phyloP scores from a whole-genome alignment of 2,888 invertebrate species.

The Caenorhabditis virilis region DNA sequence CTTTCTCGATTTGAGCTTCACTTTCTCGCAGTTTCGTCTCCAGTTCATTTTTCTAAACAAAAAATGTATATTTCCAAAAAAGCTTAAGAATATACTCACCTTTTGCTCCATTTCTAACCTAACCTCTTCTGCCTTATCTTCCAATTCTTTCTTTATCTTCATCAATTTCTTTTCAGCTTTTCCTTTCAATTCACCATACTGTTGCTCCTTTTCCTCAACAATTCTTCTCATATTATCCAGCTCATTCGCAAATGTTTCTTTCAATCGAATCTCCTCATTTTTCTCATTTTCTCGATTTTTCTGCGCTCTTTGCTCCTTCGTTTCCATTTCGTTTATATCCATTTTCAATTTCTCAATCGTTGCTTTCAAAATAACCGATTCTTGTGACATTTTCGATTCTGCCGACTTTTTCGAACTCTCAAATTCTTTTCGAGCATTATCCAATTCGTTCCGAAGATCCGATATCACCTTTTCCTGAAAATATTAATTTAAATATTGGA shows the following conservation, averaged over 20 bases:
- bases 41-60: too few species aligned
- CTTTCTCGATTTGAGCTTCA: not conserved
- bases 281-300: constrained; percentile 30
- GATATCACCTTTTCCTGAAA: constrained; percentile 45
- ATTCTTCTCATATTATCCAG: constrained; percentile 19
- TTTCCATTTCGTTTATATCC: constrained; percentile 17
- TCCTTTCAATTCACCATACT: constrained; percentile 20
- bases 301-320: constrained; percentile 27
- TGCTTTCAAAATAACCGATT: constrained; percentile 21
- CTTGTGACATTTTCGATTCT: not conserved
- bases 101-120: not conserved
- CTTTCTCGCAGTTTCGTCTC: too few species aligned
- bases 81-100: too few species aligned
- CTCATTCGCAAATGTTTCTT: constrained; percentile 31
- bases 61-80: too few species aligned
- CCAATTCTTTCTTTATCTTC: constrained; percentile 25
- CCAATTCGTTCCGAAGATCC: constrained; percentile 33
- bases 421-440: constrained; percentile 4
- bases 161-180: constrained; percentile 39
- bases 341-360: constrained; percentile 22
- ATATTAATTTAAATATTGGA: too few species aligned
- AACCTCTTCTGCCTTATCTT: constrained; percentile 4
- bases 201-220: constrained; percentile 19
- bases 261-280: constrained; percentile 26
- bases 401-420: not conserved